Base-by-base conservation (phyloP, 2,888 invertebrate genomes). In the Endotricha flammealis region DNA sequence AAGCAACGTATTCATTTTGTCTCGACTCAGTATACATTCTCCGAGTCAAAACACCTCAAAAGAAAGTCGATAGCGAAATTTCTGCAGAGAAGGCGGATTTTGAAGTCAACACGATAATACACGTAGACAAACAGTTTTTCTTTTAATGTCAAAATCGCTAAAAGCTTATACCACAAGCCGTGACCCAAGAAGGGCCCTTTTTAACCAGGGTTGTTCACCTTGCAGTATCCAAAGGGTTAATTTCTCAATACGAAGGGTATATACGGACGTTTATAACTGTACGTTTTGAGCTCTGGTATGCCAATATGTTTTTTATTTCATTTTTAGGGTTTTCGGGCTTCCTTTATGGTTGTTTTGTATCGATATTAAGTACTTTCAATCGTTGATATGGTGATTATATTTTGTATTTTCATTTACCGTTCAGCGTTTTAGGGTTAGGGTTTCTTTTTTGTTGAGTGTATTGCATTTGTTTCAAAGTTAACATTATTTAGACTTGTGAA, bases 121-220 rank as follows among this genome's bases (percentile, higher is more conserved):
- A n/a, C n/a, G n/a, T n/a, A n/a, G n/a, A n/a, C n/a, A n/a, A n/a
- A n/a, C n/a, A n/a, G n/a, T n/a, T n/a, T n/a, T n/a, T n/a, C n/a
- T n/a, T n/a, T n/a, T n/a, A n/a, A 24, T 10, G 12, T 11, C 12
- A 1, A 11, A 13, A 50, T 46, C 72, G 73, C 67, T 41, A 1
- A 7, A 35, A 40, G 48, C 51, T 45, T 35, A 14, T 61, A 30
- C 47, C 62, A 61, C 50, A 44, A 37, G 30, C 41, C 41, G 31
- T 34, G 33, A 43, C 41, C 50, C 52, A 64, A 65, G 71, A 61
- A 73, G 70, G 75, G 72, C 69, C 74, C 68, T 73, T 76, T 75
- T n/a, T 69, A 61, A 71, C 63, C 66, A 64, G 78, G 85, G 82
- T 83, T 82, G 81, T 85, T 85, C 85, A 83, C 83, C 83, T 83